phyloP scores from a whole-genome alignment of 1,140 invertebrate species.

The Drosophila jambulina region DNA sequence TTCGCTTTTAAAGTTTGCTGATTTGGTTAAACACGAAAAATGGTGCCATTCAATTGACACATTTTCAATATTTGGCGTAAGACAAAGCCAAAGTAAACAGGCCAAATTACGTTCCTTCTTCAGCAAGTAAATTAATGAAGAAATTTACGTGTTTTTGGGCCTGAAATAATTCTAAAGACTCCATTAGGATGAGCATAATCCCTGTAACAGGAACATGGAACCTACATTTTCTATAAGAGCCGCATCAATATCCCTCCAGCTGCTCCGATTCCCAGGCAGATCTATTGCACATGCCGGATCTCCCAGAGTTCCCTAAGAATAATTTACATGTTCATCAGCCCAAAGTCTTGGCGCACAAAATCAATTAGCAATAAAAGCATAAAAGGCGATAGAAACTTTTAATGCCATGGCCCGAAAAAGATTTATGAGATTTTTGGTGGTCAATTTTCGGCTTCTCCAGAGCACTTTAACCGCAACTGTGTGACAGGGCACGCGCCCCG shows the following conservation, averaged over 20 bases:
- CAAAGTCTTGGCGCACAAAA: constrained; percentile 34
- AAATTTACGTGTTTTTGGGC: not conserved
- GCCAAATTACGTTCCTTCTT: not conserved
- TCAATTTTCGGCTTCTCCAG: constrained; percentile 50
- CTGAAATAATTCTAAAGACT: not conserved
- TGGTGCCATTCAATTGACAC: constrained; percentile 73
- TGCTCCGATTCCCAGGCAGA: constrained; percentile 31
- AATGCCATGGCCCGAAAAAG: constrained; percentile 50
- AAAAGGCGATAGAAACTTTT: constrained; percentile 51
- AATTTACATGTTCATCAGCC: constrained; percentile 24
- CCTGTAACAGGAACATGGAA: constrained; percentile 11
- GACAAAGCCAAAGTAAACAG: not conserved
- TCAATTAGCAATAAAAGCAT: constrained; percentile 54
- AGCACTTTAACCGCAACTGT: constrained; percentile 27
- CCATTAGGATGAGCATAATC: constrained; percentile 9
- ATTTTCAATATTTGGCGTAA: constrained; percentile 38
- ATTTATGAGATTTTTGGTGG: constrained; percentile 55
- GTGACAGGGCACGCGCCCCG: constrained; percentile 41
- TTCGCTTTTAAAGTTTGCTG: constrained; percentile 54
- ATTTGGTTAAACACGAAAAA: constrained; percentile 64
- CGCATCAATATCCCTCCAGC: constrained; percentile 10
- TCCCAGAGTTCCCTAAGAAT: constrained; percentile 7
- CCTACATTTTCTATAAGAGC: constrained; percentile 7
- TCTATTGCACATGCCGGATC: constrained; percentile 14
- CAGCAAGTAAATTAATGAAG: not conserved